Conservation (phyloP, 2,888 invertebrate genomes). For the Temnothorax unifasciatus region DNA sequence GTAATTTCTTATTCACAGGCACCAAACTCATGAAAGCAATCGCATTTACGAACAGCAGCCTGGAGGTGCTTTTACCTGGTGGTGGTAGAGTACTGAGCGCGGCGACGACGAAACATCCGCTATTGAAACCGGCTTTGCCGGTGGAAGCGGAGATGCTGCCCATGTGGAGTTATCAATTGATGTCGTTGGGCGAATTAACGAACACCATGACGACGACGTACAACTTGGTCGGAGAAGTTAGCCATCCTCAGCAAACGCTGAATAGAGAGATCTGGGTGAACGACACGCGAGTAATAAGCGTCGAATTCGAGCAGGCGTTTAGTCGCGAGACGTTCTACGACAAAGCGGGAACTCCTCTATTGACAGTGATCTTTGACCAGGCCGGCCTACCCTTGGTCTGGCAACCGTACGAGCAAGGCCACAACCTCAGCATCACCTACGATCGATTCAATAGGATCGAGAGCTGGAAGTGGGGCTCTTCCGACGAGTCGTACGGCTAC, state of each 20-base stretch:
- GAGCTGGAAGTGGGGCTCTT: constrained; percentile 96
- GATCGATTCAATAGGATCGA: constrained; percentile 95
- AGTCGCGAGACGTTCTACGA: constrained; percentile 97
- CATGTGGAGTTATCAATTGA: constrained; percentile 95
- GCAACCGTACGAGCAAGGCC: constrained; percentile 92
- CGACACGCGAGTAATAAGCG: constrained; percentile 94
- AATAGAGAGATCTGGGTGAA: constrained; percentile 96
- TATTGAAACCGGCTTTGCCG: constrained; percentile 93
- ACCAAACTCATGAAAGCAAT: constrained; percentile 91
- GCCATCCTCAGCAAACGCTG: constrained; percentile 94
- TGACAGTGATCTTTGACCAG: constrained; percentile 95
- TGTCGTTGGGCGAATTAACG: constrained; percentile 92
- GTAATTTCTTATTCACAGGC: constrained; percentile 65
- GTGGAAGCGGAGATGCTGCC: constrained; percentile 96
- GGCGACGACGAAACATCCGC: constrained; percentile 93
- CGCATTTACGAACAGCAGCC: constrained; percentile 93
- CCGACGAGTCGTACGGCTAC: constrained; percentile 94
- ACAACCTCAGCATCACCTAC: constrained; percentile 95
- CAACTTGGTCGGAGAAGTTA: constrained; percentile 94
- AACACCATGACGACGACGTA: constrained; percentile 94
- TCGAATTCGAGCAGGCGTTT: constrained; percentile 97
- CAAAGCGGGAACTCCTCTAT: constrained; percentile 92
- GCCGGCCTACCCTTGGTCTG: constrained; percentile 96
- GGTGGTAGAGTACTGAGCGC: constrained; percentile 92
- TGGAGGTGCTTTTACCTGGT: constrained; percentile 92